Conservation (phyloP, 2,113 vertebrate genomes). For the Notechis scutatus region DNA sequence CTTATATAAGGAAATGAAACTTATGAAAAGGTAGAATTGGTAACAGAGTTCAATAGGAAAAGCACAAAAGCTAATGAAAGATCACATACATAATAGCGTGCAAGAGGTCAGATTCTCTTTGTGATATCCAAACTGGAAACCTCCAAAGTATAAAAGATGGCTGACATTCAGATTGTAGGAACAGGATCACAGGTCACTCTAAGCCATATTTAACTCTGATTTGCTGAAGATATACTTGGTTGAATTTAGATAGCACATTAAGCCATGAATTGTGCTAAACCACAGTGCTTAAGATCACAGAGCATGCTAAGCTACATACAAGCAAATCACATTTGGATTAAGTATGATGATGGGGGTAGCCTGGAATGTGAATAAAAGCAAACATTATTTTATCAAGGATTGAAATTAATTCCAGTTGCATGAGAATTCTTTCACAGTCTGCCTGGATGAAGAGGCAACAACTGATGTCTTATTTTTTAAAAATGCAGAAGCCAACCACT, state of each 20-base stretch:
- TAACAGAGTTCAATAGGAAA: not conserved
- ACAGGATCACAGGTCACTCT: not conserved
- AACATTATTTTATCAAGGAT: not conserved
- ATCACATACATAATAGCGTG: not conserved
- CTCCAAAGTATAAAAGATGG: not conserved
- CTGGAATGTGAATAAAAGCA: not conserved
- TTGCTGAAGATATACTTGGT: not conserved
- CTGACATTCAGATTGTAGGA: not conserved
- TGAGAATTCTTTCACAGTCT: not conserved
- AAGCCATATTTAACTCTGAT: not conserved
- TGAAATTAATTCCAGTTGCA: not conserved
- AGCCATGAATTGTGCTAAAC: not conserved
- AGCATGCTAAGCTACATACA: not conserved
- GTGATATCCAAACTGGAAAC: not conserved
- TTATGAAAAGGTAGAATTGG: not conserved
- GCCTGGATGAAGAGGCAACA: not conserved
- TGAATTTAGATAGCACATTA: not conserved
- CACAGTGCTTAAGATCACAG: not conserved
- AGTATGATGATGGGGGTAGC: not conserved
- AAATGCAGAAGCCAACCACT: not conserved
- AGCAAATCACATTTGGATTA: not conserved
- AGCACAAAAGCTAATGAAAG: not conserved
- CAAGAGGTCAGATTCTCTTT: not conserved
- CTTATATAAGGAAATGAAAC: not conserved
- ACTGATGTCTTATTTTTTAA: not conserved